These are phyloP conservation scores for Sebastes fasciatus DNA, from an alignment of 2,113 vertebrate genomes.

Conservation along the genomic window DNA sequence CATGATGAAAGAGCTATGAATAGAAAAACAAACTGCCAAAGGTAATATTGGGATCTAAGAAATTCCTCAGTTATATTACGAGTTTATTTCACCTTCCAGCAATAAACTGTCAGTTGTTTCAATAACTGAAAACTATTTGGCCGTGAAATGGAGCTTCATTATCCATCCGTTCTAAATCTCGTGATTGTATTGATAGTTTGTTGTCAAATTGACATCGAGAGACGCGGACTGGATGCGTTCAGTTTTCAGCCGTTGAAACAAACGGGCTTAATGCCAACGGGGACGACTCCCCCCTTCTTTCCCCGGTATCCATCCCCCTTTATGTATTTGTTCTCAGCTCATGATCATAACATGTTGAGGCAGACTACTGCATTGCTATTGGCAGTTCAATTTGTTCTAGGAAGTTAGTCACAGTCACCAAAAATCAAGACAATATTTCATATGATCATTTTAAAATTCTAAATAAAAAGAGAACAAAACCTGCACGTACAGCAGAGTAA, in stretches of 20 bases:
- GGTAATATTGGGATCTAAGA: conserved; percentile 44
- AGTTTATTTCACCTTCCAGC: conserved; percentile 47
- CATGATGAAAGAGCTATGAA: conserved; percentile 74
- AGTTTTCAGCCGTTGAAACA: conserved; percentile 77
- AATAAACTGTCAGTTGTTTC: conserved; percentile 69
- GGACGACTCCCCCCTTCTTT: background rate
- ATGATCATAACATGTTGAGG: conserved; percentile 59
- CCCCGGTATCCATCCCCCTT: conserved; percentile 14
- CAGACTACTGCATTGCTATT: conserved; percentile 76
- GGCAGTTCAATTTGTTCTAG: conserved; percentile 84
- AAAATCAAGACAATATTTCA: conserved; percentile 74
- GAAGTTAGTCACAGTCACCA: conserved; percentile 80
- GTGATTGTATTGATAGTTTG: conserved; percentile 43
- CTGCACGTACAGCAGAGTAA: conserved; percentile 76
- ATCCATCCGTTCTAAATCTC: conserved; percentile 41
- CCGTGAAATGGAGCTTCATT: conserved; percentile 51
- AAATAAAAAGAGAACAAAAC: conserved; percentile 63
- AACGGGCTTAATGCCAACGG: conserved; percentile 9
- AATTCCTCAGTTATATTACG: conserved; percentile 35
- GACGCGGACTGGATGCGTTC: conserved; percentile 37
- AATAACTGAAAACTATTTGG: conserved; percentile 65
- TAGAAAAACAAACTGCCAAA: conserved; percentile 69
- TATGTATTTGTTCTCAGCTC: conserved; percentile 63
- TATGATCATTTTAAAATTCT: conserved; percentile 66
- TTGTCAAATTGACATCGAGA: conserved; percentile 31